Percentiles rank a stretch among this genome's conserved stretches.
These are phyloP conservation scores for Hyposoter dolosus DNA, from an alignment of 2,888 invertebrate genomes.

Conservation along the genomic window DNA sequence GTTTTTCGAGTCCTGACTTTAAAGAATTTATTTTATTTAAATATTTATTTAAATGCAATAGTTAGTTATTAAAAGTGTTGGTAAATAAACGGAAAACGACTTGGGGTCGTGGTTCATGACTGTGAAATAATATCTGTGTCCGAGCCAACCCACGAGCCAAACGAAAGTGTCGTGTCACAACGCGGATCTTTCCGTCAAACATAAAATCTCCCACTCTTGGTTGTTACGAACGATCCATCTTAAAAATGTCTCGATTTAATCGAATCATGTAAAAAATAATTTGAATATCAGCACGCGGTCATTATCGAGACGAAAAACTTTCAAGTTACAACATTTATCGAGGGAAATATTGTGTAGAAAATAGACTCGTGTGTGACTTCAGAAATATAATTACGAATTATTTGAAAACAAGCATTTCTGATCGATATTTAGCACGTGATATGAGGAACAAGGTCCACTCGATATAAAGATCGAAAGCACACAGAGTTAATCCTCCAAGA, in stretches of 20 bases:
- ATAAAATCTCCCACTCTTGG: conserved; percentile 53
- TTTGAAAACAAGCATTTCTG: background rate
- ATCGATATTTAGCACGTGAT: conserved; percentile 7
- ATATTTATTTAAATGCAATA: background rate
- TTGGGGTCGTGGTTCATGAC: conserved; percentile 46
- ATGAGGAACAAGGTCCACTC: conserved; percentile 35
- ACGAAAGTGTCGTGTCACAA: conserved; percentile 47
- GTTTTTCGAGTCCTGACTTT: background rate
- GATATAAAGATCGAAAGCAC: conserved; percentile 9
- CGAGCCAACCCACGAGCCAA: conserved; percentile 44
- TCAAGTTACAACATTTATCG: background rate
- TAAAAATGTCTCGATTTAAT: conserved; percentile 9
- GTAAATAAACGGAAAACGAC: background rate
- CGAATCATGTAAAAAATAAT: background rate
- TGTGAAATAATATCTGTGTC: conserved; percentile 43
- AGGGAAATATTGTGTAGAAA: background rate
- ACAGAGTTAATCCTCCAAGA: background rate
- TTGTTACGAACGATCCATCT: conserved; percentile 22
- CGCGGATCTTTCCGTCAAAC: conserved; percentile 29
- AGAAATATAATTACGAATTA: background rate
- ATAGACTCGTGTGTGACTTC: background rate
- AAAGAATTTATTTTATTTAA: background rate
- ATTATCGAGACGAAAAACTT: background rate
- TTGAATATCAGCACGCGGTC: background rate
- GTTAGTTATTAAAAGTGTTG: background rate